A percentile compares a stretch with the other conserved stretches of the same genome.
phyloP scores from a whole-genome alignment of 2,113 vertebrate species.

The Thymallus thymallus region DNA sequence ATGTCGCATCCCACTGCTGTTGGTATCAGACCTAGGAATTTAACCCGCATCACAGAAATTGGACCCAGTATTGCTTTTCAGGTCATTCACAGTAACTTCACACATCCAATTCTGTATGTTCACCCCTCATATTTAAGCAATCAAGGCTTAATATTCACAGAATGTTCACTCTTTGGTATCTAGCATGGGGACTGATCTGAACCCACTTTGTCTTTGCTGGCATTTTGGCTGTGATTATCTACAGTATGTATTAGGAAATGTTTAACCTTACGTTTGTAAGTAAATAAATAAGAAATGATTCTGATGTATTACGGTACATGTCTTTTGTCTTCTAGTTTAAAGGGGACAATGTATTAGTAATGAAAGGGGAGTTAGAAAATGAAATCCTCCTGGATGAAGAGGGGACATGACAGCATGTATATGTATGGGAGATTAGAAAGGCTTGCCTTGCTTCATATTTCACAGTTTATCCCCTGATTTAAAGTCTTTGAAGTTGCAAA shows the following conservation, averaged over 20 bases:
- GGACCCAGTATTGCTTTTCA: slow-evolving; percentile 10
- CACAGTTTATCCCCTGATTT: not conserved
- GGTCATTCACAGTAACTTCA: not conserved
- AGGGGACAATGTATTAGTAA: not conserved
- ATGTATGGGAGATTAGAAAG: not conserved
- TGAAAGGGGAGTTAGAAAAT: not conserved
- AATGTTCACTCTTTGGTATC: not conserved
- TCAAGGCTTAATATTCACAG: slow-evolving; percentile 1
- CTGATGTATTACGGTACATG: too few relatives aligned
- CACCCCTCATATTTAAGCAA: not conserved
- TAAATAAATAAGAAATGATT: not conserved
- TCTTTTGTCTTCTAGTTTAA: too few relatives aligned
- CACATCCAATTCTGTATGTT: not conserved
- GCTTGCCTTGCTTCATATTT: not conserved
- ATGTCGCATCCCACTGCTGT: not conserved
- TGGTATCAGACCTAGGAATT: not conserved
- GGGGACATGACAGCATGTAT: not conserved
- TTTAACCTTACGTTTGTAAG: not conserved
- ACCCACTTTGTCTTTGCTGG: not conserved
- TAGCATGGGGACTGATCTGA: not conserved
- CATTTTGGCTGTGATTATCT: not conserved
- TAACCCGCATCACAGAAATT: slow-evolving; percentile 4
- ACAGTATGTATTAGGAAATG: not conserved
- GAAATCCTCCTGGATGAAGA: not conserved
- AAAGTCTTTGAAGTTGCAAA: not conserved